phyloP scores from a whole-genome alignment of 2,888 invertebrate genomes.

The Trimorus sp. region DNA sequence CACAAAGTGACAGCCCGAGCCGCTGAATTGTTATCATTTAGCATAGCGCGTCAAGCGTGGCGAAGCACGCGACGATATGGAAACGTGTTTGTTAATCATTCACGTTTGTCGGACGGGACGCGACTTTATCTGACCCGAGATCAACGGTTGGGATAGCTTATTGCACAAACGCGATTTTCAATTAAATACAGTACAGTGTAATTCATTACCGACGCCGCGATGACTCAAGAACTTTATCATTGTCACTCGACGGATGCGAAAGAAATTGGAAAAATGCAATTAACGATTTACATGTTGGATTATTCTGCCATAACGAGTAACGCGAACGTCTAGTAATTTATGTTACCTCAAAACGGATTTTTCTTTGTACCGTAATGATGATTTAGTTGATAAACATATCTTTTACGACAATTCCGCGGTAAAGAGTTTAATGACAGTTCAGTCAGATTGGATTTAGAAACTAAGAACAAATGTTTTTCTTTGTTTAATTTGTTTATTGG shows the following conservation, averaged over 20 bases:
- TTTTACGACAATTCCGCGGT: too few relatives aligned
- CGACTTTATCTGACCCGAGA: slow-evolving; percentile 33
- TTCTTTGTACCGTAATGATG: slow-evolving; percentile 13
- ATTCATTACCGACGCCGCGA: slow-evolving; percentile 44
- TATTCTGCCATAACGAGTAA: slow-evolving; percentile 33
- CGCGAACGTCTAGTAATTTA: slow-evolving; percentile 29
- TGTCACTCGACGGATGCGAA: slow-evolving; percentile 41
- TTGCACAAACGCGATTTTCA: slow-evolving; percentile 56
- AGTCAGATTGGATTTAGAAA: not conserved
- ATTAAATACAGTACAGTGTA: slow-evolving; percentile 49
- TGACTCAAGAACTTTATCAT: slow-evolving; percentile 52
- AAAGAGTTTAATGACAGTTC: slow-evolving; percentile 18
- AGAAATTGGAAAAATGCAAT: slow-evolving; percentile 56
- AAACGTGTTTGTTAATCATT: slow-evolving; percentile 54
- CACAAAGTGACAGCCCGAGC: slow-evolving; percentile 5
- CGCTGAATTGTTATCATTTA: slow-evolving; percentile 47
- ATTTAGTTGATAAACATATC: too few relatives aligned
- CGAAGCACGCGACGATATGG: slow-evolving; percentile 56
- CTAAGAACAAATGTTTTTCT: too few relatives aligned
- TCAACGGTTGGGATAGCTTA: slow-evolving; percentile 11
- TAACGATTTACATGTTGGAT: slow-evolving; percentile 44
- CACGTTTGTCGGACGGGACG: slow-evolving; percentile 45
- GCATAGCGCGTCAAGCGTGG: slow-evolving; percentile 24
- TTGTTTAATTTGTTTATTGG: too few relatives aligned
- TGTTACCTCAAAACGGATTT: slow-evolving; percentile 13